Evolutionary conservation across 1,140 invertebrate genomes (phyloP).

Genomic region (Hyles vespertilio): DNA sequence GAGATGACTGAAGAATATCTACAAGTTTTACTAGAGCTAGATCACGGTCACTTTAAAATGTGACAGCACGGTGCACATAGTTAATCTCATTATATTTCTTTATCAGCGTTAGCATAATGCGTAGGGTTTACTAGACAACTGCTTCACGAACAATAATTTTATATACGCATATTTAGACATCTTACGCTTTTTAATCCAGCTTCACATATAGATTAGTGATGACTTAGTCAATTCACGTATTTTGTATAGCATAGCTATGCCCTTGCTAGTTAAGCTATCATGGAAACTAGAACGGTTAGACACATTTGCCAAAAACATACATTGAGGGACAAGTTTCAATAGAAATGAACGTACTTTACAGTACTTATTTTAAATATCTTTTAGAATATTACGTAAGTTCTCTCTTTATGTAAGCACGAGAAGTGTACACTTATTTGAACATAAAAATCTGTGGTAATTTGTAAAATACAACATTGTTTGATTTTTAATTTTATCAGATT

Average conservation of each 20-base stretch:
- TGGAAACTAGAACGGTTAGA: constrained; percentile 12
- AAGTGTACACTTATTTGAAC: no score
- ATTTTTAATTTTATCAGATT: no score
- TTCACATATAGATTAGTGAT: constrained; percentile 10
- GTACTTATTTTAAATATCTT: no score
- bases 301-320: constrained; percentile 26
- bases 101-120: not conserved
- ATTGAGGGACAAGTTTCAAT: not conserved
- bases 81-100: constrained; percentile 11
- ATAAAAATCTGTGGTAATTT: no score
- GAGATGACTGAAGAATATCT: constrained; percentile 12
- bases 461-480: no score
- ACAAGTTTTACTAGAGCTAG: constrained; percentile 25
- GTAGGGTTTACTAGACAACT: not conserved
- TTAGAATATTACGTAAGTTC: no score
- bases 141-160: constrained; percentile 1
- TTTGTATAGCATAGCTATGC: constrained; percentile 52
- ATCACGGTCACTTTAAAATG: constrained; percentile 39
- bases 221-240: constrained; percentile 54
- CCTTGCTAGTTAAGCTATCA: constrained; percentile 11
- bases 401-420: no score
- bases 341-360: not conserved
- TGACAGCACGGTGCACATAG: constrained; percentile 65
- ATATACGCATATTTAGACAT: not conserved
- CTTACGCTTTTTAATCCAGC: constrained; percentile 1